Evolutionary conservation across 2,888 invertebrate species (phyloP).

Genomic region (Encarsia formosa): DNA sequence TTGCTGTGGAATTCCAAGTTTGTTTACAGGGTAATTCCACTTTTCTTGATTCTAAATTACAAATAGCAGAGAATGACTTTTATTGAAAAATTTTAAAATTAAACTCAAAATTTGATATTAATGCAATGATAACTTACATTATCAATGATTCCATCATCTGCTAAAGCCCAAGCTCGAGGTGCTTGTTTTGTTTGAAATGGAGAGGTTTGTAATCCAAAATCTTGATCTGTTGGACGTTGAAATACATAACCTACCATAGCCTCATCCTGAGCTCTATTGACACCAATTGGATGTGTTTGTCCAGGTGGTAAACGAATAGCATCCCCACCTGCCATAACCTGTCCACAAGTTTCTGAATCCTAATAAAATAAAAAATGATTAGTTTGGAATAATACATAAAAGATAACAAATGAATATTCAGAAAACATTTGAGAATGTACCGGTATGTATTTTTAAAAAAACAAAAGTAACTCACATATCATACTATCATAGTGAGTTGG

Average conservation of each 20-base stretch:
- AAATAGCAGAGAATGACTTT: no score
- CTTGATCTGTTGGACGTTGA: conserved; percentile 77
- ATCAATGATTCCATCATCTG: conserved; percentile 84
- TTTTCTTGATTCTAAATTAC: conserved; percentile 75
- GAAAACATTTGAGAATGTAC: no score
- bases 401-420: not conserved
- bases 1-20: conserved; percentile 54
- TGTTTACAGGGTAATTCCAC: conserved; percentile 70
- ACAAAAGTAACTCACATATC: no score
- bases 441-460: no score
- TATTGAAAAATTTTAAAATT: not conserved
- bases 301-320: conserved; percentile 47
- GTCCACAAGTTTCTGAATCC: conserved; percentile 48
- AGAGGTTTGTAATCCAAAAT: conserved; percentile 60
- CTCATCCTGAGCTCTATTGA: conserved; percentile 70
- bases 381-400: not conserved
- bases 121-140: conserved; percentile 55
- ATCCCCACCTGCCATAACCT: conserved; percentile 49
- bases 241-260: conserved; percentile 91
- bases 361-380: conserved; percentile 17
- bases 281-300: conserved; percentile 47
- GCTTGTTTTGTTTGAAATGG: conserved; percentile 69
- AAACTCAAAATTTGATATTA: not conserved
- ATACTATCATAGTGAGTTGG: no score
- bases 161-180: conserved; percentile 73